Percentiles rank a stretch among this genome's conserved stretches.
Conservation (phyloP, 2,888 invertebrate genomes). For the Antheraea assamensis region DNA sequence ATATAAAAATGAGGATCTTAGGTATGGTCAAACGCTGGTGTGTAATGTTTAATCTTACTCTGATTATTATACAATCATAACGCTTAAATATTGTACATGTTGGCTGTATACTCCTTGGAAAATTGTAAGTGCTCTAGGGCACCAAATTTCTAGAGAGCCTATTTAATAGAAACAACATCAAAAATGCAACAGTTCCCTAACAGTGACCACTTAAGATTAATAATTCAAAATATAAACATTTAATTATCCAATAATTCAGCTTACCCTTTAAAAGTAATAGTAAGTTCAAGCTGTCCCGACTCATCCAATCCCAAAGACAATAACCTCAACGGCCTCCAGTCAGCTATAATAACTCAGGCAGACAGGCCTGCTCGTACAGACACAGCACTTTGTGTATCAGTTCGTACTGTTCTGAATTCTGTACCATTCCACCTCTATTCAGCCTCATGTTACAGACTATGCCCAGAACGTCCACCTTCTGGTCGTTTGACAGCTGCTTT, state of each 20-base stretch:
- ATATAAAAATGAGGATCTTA: no score
- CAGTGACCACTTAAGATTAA: not conserved
- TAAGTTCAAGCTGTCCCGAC: not conserved
- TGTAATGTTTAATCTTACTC: not conserved
- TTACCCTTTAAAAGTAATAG: slow-evolving; percentile 8
- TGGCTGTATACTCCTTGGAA: no score
- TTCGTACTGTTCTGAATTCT: slow-evolving; percentile 97
- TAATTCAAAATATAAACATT: not conserved
- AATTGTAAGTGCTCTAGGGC: no score
- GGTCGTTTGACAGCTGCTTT: slow-evolving; percentile 88
- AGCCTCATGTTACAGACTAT: slow-evolving; percentile 95
- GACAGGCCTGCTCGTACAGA: slow-evolving; percentile 68
- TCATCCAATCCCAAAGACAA: slow-evolving; percentile 1
- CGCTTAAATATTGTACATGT: not conserved
- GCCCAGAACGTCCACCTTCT: slow-evolving; percentile 92
- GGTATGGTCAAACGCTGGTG: no score
- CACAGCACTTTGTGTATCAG: slow-evolving; percentile 93
- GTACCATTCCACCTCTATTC: slow-evolving; percentile 97
- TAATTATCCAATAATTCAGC: not conserved
- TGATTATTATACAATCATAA: not conserved
- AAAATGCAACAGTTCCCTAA: not conserved
- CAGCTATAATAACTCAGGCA: slow-evolving; percentile 69
- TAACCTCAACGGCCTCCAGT: slow-evolving; percentile 22
- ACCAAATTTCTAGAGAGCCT: no score
- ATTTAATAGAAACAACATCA: not conserved